Evolutionary conservation across 2,797 vertebrate species (phyloP).

Genomic region (Galagoides demidoff): DNA sequence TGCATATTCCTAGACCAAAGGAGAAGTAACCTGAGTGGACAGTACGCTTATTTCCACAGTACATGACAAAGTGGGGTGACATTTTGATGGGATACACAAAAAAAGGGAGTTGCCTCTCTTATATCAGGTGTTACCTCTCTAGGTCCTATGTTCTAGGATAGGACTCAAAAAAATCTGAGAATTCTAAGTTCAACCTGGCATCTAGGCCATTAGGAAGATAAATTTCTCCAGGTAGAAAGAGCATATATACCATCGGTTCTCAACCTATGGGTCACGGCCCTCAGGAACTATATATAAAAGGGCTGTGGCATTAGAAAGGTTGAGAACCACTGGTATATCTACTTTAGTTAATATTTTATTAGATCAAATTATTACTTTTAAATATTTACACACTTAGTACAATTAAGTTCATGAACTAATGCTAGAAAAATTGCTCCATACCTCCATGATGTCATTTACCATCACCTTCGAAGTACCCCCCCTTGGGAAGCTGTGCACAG

Average conservation of each 20-base stretch:
- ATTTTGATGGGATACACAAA: neutral
- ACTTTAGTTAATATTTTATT: neutral
- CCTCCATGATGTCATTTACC: no score
- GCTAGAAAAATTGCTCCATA: no score
- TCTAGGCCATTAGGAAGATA: neutral
- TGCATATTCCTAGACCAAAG: neutral
- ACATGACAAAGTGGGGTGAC: neutral
- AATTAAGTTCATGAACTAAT: no score
- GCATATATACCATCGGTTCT: neutral
- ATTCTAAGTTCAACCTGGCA: neutral
- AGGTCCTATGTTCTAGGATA: neutral
- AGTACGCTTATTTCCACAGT: neutral
- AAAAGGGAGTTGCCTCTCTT: neutral
- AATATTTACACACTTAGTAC: neutral
- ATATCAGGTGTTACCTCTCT: neutral
- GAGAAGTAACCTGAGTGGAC: neutral
- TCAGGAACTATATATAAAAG: no score
- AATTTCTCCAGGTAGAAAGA: neutral
- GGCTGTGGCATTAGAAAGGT: no score
- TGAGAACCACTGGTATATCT: neutral
- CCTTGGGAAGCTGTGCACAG: no score
- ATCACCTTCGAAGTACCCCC: no score
- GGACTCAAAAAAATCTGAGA: neutral
- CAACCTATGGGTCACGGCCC: no score
- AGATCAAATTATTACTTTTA: neutral